Evolutionary conservation across 1,140 invertebrate genomes (phyloP), one percentile per base, ranked within the genome.

Genomic region (Oscheius sp.): DNA sequence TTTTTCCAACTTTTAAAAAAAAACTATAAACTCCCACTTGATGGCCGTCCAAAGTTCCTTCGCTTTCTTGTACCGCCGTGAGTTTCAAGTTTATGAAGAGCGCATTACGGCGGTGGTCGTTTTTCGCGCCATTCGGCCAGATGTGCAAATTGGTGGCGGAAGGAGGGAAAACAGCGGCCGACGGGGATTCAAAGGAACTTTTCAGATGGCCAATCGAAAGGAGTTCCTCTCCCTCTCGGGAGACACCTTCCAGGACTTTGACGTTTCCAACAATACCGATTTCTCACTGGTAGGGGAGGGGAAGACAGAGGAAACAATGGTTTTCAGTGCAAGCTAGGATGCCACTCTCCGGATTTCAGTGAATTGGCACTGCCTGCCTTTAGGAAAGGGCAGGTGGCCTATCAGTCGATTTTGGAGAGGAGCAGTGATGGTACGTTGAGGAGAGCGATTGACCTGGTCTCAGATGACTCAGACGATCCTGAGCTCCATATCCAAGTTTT

Each of bases 141-240:
- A 55, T 55, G 49, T 55, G 49, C 49, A 55, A 55, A 55, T 55
- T 55, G 49, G 49, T 26, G 38, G 10, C 38, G 38, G 38, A 42
- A 42, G 38, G 38, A 10, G n/a, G 38, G 38, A n/a, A 10, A 42
- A n/a, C 10, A n/a, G 49, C 15, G 23, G 28, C 7, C 15, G 49
- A 23, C 15, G 23, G 49, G 7, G 49, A 20, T 23, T 15, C 15
- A 55, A 55, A 7, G 23, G n/a, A n/a, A 42, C n/a, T n/a, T 42
- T 42, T 7, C 49, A 55, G 49, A 55, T 55, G 49, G 49, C 49
- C 4, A 55, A 4, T 13, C 7, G 28, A 55, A 55, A 55, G 49
- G 49, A 55, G 23, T 55, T 55, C 23, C 15, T 55, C 23, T 55
- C 49, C 7, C 15, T 55, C 23, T 20, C 15, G 7, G 49, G 49